These are phyloP conservation scores for Ornithoptera priamus DNA, from an alignment of 2,888 invertebrate species.

Conservation along the genomic window DNA sequence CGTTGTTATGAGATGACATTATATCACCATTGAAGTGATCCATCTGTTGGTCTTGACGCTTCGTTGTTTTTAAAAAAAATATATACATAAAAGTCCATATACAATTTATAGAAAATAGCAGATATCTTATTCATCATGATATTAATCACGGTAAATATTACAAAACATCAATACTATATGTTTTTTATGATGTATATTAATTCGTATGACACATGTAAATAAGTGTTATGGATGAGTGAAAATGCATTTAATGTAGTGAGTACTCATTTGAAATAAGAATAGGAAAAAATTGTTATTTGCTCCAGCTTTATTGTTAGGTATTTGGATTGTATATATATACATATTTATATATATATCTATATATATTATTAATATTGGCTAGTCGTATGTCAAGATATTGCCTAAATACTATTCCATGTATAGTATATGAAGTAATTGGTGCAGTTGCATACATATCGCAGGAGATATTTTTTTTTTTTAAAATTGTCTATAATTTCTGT, in stretches of 20 bases:
- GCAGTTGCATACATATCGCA: constrained; percentile 18
- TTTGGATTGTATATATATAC: constrained; percentile 41
- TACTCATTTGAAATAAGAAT: constrained; percentile 52
- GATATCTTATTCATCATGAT: neutral
- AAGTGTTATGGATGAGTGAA: constrained; percentile 61
- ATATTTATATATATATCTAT: constrained; percentile 44
- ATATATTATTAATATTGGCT: constrained; percentile 50
- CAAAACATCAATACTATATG: constrained; percentile 41
- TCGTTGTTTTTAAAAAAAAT: no score
- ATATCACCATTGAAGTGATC: no score
- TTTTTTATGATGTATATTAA: constrained; percentile 26
- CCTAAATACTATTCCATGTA: constrained; percentile 46
- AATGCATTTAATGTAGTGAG: constrained; percentile 74
- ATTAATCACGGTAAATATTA: constrained; percentile 4
- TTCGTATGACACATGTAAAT: constrained; percentile 51
- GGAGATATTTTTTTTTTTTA: neutral
- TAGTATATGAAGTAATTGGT: constrained; percentile 38
- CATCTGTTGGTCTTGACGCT: no score
- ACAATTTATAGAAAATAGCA: neutral
- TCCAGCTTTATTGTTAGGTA: constrained; percentile 46
- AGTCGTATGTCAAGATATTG: constrained; percentile 62
- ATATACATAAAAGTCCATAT: neutral
- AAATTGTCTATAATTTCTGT: neutral
- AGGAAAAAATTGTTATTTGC: constrained; percentile 41
- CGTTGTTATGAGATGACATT: no score